Evolutionary conservation across 1,140 invertebrate species (phyloP).

Genomic region (Aporrectodea caliginosa): DNA sequence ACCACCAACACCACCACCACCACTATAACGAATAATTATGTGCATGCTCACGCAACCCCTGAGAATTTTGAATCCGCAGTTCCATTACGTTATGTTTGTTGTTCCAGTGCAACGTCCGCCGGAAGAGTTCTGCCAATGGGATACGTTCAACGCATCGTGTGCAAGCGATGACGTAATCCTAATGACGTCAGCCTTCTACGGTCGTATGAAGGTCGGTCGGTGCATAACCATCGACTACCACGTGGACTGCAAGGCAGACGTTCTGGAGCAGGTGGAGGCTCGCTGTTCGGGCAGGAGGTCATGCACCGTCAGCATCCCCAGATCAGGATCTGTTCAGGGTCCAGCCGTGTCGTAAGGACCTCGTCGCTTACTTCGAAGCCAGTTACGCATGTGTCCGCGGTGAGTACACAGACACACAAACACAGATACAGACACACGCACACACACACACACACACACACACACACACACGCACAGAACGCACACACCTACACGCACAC

Average conservation of each 20-base stretch:
- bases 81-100: too few relatives aligned
- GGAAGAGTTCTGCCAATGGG: constrained; percentile 29
- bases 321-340: constrained; percentile 27
- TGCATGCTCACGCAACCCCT: too few relatives aligned
- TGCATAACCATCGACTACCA: constrained; percentile 27
- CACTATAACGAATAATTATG: too few relatives aligned
- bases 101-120: too few relatives aligned
- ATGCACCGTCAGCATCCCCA: constrained; percentile 23
- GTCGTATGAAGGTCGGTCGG: constrained; percentile 30
- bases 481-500: too few relatives aligned
- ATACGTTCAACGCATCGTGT: constrained; percentile 31
- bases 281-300: constrained; percentile 16
- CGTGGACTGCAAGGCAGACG: constrained; percentile 23
- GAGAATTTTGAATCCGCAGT: too few relatives aligned
- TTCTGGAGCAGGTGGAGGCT: constrained; percentile 18
- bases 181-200: constrained; percentile 29
- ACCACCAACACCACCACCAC: too few relatives aligned
- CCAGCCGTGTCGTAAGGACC: constrained; percentile 33
- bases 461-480: too few relatives aligned
- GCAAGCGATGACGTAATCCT: constrained; percentile 18
- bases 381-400: constrained; percentile 26
- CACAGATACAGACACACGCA: too few relatives aligned
- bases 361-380: constrained; percentile 31
- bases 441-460: too few relatives aligned
- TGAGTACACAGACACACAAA: too few relatives aligned